These are phyloP conservation scores for Cossypha niveicapilla DNA, from an alignment of 2,797 vertebrate species.

Conservation along the genomic window DNA sequence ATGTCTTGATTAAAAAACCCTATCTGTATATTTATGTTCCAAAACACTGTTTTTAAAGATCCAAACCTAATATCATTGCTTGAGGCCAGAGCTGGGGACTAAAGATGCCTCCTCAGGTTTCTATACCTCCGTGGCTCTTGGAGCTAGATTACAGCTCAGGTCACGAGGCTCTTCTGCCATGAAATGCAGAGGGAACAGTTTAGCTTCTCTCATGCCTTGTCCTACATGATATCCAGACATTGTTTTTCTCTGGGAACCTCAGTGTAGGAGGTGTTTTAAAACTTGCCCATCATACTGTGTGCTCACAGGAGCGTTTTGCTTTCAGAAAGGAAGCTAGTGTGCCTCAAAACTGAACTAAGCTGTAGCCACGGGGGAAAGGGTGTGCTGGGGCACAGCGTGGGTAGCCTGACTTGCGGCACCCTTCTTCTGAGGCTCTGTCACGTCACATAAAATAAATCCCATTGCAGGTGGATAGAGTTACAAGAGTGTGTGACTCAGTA, in stretches of 20 bases:
- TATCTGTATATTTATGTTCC: conserved; percentile 10
- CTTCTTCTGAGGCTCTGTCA: background rate
- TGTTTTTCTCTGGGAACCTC: background rate
- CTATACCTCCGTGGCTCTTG: rapidly evolving
- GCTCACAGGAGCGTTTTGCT: background rate
- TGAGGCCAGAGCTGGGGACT: background rate
- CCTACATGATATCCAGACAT: background rate
- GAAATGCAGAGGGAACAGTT: background rate
- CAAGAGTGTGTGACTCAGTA: background rate
- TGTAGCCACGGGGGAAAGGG: background rate
- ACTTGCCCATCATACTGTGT: rapidly evolving
- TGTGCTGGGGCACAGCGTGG: rapidly evolving
- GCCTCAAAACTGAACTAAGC: background rate
- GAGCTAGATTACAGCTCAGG: background rate
- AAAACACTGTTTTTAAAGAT: background rate
- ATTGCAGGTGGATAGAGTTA: background rate
- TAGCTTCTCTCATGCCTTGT: background rate
- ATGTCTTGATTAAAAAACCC: background rate
- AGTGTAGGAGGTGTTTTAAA: background rate
- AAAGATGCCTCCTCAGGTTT: background rate
- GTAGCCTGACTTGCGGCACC: background rate
- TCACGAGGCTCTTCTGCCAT: background rate
- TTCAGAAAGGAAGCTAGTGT: background rate
- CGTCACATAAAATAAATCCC: rapidly evolving
- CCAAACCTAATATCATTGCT: background rate